These are phyloP conservation scores for Xenotilapia flavipinnis DNA, from an alignment of 2,113 vertebrate species.

Conservation along the genomic window DNA sequence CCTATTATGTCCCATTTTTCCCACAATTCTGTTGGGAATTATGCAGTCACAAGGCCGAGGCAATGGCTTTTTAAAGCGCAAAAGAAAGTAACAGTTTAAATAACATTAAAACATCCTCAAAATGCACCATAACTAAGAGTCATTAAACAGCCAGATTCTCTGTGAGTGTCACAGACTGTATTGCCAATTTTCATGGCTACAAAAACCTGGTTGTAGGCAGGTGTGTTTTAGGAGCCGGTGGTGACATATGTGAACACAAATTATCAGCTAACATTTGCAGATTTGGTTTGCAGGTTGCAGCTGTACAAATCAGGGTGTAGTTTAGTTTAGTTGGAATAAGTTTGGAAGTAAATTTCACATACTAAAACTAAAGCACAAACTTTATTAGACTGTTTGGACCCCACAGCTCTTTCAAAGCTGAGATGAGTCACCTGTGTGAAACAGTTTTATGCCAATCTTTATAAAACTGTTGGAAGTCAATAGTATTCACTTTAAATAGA, in stretches of 20 bases:
- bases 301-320: background rate
- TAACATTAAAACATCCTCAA: background rate
- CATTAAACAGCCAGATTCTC: background rate
- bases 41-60: background rate
- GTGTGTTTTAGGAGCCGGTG: background rate
- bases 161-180: background rate
- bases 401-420: background rate
- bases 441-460: background rate
- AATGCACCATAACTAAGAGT: background rate
- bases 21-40: constrained; percentile 22
- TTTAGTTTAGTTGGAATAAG: background rate
- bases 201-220: background rate
- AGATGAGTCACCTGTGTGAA: background rate
- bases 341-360: background rate
- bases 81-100: background rate
- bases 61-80: background rate
- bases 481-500: background rate
- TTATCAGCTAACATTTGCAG: background rate
- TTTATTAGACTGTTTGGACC: background rate
- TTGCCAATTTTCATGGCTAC: background rate
- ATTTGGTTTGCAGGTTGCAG: background rate
- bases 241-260: background rate
- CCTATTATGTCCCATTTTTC: constrained; percentile 36
- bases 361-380: background rate
- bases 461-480: background rate